Evolutionary conservation across 92 coral and sea anemone species (phyloP).

Genomic region (Palythoa heliodiscus): DNA sequence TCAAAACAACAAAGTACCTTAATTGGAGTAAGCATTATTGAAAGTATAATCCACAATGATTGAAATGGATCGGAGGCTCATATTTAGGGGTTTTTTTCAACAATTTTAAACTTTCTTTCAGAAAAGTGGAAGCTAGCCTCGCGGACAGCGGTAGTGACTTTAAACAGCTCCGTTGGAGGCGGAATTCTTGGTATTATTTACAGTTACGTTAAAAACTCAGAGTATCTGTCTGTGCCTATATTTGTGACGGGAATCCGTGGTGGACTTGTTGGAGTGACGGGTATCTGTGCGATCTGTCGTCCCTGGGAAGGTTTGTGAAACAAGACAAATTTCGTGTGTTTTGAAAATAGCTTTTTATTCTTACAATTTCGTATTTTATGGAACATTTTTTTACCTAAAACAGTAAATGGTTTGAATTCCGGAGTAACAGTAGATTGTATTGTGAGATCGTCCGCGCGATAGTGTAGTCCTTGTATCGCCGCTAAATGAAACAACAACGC

Average conservation of each 20-base stretch:
- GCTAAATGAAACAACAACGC: too few species aligned
- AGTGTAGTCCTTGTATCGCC: too few species aligned
- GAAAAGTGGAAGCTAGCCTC: constrained; percentile 42
- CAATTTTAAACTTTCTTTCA: background rate
- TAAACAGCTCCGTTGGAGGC: constrained; percentile 45
- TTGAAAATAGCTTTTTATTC: too few species aligned
- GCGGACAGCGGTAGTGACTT: constrained; percentile 36
- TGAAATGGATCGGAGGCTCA: too few species aligned
- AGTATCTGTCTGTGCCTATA: constrained; percentile 69
- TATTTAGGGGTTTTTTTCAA: background rate
- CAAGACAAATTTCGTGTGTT: background rate
- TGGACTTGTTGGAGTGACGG: constrained; percentile 88
- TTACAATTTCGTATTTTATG: too few species aligned
- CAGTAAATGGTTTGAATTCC: too few species aligned
- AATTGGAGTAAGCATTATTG: too few species aligned
- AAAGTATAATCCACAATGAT: too few species aligned
- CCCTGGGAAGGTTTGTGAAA: constrained; percentile 77
- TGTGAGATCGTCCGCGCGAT: too few species aligned
- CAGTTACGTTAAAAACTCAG: constrained; percentile 46
- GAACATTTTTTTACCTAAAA: too few species aligned
- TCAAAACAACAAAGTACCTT: too few species aligned
- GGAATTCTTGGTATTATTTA: constrained; percentile 54
- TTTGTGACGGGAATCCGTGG: constrained; percentile 90
- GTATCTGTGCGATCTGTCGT: constrained; percentile 76
- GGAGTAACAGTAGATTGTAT: too few species aligned